Percentiles rank a stretch among this genome's conserved stretches.
Conservation (phyloP, 2,888 invertebrate species). For the Himalopsyche anomala region DNA sequence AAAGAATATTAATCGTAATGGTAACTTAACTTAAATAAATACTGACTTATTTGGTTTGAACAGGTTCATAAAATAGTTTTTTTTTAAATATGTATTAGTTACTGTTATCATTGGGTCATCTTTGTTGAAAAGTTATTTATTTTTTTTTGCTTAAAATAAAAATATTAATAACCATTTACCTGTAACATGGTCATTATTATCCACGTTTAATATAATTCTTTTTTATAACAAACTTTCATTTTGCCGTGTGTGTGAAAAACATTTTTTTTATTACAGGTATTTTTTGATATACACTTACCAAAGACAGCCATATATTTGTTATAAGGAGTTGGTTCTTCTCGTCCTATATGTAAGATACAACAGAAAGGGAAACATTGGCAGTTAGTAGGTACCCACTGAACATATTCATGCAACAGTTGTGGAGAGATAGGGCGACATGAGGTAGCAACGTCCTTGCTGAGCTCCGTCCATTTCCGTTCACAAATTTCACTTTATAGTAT, state of each 20-base stretch:
- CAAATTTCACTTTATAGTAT: neutral
- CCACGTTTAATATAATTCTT: too few species aligned
- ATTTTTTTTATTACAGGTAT: conserved; percentile 68
- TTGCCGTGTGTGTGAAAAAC: conserved; percentile 68
- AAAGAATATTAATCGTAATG: too few species aligned
- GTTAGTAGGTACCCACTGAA: conserved; percentile 77
- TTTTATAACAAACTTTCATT: neutral
- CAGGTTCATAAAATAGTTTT: too few species aligned
- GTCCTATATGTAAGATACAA: conserved; percentile 87
- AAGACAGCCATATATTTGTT: conserved; percentile 96
- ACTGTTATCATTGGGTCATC: too few species aligned
- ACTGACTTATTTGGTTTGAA: too few species aligned
- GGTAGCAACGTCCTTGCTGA: conserved; percentile 12
- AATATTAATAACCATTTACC: too few species aligned
- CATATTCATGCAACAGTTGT: conserved; percentile 72
- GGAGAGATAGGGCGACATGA: conserved; percentile 70
- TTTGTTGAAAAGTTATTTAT: too few species aligned
- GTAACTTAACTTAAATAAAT: too few species aligned
- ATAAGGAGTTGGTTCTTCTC: conserved; percentile 97
- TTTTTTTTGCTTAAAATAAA: too few species aligned
- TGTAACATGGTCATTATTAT: too few species aligned
- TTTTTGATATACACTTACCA: conserved; percentile 87
- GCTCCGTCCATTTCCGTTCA: conserved; percentile 68
- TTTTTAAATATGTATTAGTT: too few species aligned
- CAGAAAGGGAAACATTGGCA: conserved; percentile 81